Percentiles rank a stretch among this genome's conserved stretches.
phyloP scores from a whole-genome alignment of 2,888 invertebrate genomes.

The Oegoconia quadripuncta region DNA sequence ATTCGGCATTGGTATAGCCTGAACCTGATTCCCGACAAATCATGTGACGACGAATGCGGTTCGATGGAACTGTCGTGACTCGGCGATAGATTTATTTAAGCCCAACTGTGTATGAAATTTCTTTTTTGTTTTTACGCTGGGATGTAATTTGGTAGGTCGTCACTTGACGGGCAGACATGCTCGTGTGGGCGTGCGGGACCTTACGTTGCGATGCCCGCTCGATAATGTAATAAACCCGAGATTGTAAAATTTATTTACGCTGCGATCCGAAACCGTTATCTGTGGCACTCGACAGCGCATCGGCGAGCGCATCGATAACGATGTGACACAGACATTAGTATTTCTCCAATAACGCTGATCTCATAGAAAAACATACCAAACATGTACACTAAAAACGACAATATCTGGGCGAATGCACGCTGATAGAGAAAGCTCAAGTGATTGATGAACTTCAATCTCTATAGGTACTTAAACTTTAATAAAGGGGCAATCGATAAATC shows the following conservation, averaged over 20 bases:
- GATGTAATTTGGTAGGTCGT: conserved; percentile 43
- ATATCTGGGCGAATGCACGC: conserved; percentile 15
- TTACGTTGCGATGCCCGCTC: conserved; percentile 36
- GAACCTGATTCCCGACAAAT: conserved; percentile 60
- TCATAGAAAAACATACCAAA: conserved; percentile 13
- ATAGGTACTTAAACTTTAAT: conserved; percentile 34
- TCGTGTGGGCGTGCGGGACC: conserved; percentile 43
- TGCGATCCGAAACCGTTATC: conserved; percentile 55
- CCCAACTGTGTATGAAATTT: conserved; percentile 55
- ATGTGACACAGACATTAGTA: conserved; percentile 33
- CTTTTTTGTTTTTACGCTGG: conserved; percentile 54
- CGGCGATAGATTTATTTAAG: conserved; percentile 51
- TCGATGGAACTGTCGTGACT: conserved; percentile 55
- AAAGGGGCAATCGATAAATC: conserved; percentile 48
- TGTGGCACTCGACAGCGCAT: conserved; percentile 43
- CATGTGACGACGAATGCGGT: conserved; percentile 45
- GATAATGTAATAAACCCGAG: conserved; percentile 53
- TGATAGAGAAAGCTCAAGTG: conserved; percentile 30
- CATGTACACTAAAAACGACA: conserved; percentile 7
- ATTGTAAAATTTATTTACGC: conserved; percentile 55
- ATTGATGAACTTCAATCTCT: conserved; percentile 35
- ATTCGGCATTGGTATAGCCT: too few relatives aligned
- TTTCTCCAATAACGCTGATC: conserved; percentile 15
- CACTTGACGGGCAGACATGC: conserved; percentile 48
- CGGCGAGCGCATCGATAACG: conserved; percentile 51